Conservation (phyloP, 92 coral and sea anemone species). For the Actinernus sp. region DNA sequence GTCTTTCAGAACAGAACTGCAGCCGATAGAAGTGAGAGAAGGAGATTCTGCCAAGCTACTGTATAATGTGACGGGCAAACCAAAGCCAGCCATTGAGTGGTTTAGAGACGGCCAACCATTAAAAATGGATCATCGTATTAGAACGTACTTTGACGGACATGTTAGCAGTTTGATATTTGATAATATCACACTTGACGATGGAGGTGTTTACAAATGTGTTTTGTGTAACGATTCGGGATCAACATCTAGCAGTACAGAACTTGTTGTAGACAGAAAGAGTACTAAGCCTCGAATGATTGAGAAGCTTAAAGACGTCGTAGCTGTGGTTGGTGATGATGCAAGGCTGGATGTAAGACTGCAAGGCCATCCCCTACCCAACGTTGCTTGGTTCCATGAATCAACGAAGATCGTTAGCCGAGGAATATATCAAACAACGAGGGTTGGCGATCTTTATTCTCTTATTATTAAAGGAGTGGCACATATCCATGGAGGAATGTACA, state of each 20-base stretch:
- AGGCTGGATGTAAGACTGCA: constrained; percentile 44
- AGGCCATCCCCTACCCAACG: constrained; percentile 74
- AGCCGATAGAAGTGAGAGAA: constrained; percentile 46
- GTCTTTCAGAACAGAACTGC: neutral
- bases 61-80: constrained; percentile 83
- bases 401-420: constrained; percentile 49
- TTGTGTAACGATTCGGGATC: constrained; percentile 81
- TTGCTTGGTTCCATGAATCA: constrained; percentile 75
- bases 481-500: constrained; percentile 82
- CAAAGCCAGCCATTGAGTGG: constrained; percentile 79
- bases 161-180: constrained; percentile 49
- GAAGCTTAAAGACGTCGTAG: constrained; percentile 59
- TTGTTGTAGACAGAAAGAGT: constrained; percentile 55
- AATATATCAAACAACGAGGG: constrained; percentile 52
- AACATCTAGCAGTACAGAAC: constrained; percentile 66
- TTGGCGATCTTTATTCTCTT: constrained; percentile 64
- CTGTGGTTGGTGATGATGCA: constrained; percentile 56
- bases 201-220: constrained; percentile 82
- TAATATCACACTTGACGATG: constrained; percentile 55
- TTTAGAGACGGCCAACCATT: constrained; percentile 75
- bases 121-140: constrained; percentile 52
- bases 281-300: constrained; percentile 53
- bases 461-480: constrained; percentile 58
- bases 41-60: constrained; percentile 75
- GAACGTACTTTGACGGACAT: constrained; percentile 47